Base-by-base conservation (phyloP, 2,113 vertebrate genomes). In the Cryptotis parvus region DNA sequence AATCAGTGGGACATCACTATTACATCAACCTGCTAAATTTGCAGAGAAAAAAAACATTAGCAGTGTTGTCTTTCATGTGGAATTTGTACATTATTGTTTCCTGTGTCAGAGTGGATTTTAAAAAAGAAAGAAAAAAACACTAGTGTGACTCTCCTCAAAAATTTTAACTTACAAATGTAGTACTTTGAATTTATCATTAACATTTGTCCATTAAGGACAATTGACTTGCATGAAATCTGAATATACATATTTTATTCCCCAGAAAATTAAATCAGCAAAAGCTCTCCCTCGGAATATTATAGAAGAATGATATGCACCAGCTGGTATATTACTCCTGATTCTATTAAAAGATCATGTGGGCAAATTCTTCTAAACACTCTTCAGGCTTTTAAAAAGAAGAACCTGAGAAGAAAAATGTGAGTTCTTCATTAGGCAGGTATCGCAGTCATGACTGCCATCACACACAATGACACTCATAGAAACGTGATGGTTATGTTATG, bases 1-100 rank as follows among this genome's bases (percentile, higher is more conserved):
- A 96, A 98, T 97, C 96, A 94, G 90, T 94, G 94, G 93, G 96
- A 97, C 93, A 92, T 83, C 77, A 68, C 93, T 70, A 80, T 95
- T 94, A 80, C 87, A 95, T 89, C 93, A 96, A 81, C 22, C 78
- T 91, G 94, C 83, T 84, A 69, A 94, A 92, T 97, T 96, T 92
- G 83, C 70, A 72, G 83, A 96, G 61, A 77, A 94, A 89, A 94
- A 82, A 94, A 82, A 87, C 94, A 43, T 96, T 94, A 94, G 78
- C 69, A 39, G 22, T 22, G 16, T 84, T 81, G 43, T 49, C 45
- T 91, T 91, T 92, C 91, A 89, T 69, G 76, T 55, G 92, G 72
- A 93, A 93, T 95, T 86, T 94, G 83, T 27, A 58, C 72, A 86
- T 72, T 83, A 58, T 61, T 86, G 31, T 73, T 94, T 91, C 87